These are phyloP conservation scores for Aleiodes alternator DNA, from an alignment of 2,888 invertebrate genomes.

Conservation along the genomic window DNA sequence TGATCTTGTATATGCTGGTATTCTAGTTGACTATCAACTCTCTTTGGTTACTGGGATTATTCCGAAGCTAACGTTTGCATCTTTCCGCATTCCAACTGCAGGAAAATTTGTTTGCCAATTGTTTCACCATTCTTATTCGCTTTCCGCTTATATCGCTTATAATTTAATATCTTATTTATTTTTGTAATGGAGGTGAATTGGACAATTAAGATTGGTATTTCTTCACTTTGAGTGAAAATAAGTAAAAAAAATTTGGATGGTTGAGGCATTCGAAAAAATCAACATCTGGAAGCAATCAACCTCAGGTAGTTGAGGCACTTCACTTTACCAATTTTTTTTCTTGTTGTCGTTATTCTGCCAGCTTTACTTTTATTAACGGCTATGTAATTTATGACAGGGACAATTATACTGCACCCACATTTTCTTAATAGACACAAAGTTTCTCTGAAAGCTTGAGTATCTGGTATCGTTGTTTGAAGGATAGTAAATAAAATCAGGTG, in stretches of 20 bases:
- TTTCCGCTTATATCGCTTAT: too few species aligned
- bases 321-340: constrained; percentile 24
- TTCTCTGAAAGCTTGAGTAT: background rate
- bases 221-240: background rate
- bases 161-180: too few species aligned
- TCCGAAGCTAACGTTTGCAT: background rate
- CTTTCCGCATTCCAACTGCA: background rate
- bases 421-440: constrained; percentile 1
- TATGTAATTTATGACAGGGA: constrained; percentile 23
- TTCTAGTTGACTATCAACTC: background rate
- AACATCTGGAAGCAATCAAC: constrained; percentile 35
- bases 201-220: too few species aligned
- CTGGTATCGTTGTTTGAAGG: constrained; percentile 11
- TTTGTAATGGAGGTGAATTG: too few species aligned
- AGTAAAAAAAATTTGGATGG: background rate
- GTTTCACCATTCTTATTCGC: background rate
- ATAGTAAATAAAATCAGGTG: constrained; percentile 44
- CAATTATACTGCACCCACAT: background rate
- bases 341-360: background rate
- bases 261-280: constrained; percentile 3
- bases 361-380: constrained; percentile 10
- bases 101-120: background rate
- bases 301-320: constrained; percentile 21
- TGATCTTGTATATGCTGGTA: constrained; percentile 17
- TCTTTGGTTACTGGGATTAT: constrained; percentile 2